A percentile compares a stretch with the other conserved stretches of the same genome.
phyloP scores from a whole-genome alignment of 2,113 vertebrate genomes.

The Cranoglanis bouderius region DNA sequence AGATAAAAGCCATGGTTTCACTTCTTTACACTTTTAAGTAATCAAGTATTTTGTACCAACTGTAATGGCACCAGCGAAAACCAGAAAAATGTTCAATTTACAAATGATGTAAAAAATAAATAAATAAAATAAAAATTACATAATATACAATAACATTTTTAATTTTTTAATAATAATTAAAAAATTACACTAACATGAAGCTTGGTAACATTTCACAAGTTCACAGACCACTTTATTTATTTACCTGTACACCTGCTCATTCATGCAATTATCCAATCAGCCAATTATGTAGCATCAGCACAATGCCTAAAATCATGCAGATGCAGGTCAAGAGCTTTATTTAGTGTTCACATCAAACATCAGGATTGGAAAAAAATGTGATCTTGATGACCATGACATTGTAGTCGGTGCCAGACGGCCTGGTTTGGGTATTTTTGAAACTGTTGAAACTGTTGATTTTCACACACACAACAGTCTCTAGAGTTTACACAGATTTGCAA shows the following conservation, averaged over 20 bases:
- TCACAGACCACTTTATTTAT: background rate
- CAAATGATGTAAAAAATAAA: background rate
- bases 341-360: background rate
- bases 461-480: background rate
- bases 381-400: background rate
- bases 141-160: too few species aligned
- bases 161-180: too few species aligned
- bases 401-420: background rate
- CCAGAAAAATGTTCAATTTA: background rate
- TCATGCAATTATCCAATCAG: background rate
- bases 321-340: background rate
- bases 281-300: too few species aligned
- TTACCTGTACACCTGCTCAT: background rate
- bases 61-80: background rate
- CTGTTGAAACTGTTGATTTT: background rate
- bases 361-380: background rate
- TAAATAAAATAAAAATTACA: too few species aligned
- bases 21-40: background rate
- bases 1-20: background rate
- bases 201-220: background rate
- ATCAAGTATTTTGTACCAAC: background rate
- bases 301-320: background rate
- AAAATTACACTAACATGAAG: background rate
- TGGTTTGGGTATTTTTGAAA: background rate
- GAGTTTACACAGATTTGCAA: background rate